Percentiles rank a stretch among this genome's conserved stretches.
These are phyloP conservation scores for Coronaproctus castanopsis DNA, from an alignment of 2,888 invertebrate species.

Conservation along the genomic window DNA sequence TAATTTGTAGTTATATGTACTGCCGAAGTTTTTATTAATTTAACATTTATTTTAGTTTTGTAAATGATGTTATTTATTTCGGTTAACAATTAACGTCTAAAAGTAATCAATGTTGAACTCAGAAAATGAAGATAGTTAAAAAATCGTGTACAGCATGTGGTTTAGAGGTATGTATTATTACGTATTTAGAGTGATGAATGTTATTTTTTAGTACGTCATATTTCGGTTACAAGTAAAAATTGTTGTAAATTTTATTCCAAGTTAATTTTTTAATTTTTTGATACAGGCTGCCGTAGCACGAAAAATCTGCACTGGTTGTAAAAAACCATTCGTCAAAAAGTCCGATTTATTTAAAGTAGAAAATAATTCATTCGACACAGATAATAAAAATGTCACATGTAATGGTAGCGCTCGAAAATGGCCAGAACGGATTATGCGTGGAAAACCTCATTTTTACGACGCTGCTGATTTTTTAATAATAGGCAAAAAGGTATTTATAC, in stretches of 20 bases:
- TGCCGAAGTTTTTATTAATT: no score
- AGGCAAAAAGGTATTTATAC: conserved; percentile 16
- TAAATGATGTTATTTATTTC: no score
- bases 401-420: conserved; percentile 31
- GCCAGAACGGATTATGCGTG: conserved; percentile 50
- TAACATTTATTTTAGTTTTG: no score
- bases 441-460: conserved; percentile 66
- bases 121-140: background rate
- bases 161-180: background rate
- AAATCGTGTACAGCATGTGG: background rate
- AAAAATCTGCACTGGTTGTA: conserved; percentile 12
- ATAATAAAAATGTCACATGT: background rate
- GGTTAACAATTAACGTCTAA: no score
- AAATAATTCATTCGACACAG: background rate
- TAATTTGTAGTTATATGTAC: no score
- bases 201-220: background rate
- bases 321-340: conserved; percentile 9
- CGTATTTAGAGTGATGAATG: background rate
- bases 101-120: no score
- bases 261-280: no score
- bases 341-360: background rate
- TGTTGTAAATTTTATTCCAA: no score
- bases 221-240: no score
- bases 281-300: conserved; percentile 10
- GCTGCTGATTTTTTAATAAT: conserved; percentile 59